These are phyloP conservation scores for Ylistrum balloti DNA, from an alignment of 1,140 invertebrate species.

Conservation along the genomic window DNA sequence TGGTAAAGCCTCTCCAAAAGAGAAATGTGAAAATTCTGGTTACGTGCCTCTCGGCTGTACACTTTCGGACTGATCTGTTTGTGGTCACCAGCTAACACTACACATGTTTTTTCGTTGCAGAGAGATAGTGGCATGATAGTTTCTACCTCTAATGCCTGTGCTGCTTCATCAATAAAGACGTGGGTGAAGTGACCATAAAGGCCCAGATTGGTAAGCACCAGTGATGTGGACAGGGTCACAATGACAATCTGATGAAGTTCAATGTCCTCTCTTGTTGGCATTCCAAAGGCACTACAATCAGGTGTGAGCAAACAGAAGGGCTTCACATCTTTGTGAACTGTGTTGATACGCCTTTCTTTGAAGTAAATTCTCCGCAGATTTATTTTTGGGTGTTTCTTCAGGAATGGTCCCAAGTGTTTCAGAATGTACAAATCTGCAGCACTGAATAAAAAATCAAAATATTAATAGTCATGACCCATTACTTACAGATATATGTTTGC, in stretches of 20 bases:
- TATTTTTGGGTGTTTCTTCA: conserved; percentile 61
- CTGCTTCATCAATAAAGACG: conserved; percentile 79
- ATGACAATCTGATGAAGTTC: conserved; percentile 89
- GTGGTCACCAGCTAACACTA: conserved; percentile 78
- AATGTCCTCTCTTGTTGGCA: conserved; percentile 89
- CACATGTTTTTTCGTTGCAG: conserved; percentile 76
- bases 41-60: conserved; percentile 74
- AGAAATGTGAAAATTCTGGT: conserved; percentile 76
- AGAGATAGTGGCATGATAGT: conserved; percentile 76
- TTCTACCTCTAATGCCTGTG: conserved; percentile 77
- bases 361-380: conserved; percentile 88
- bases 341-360: conserved; percentile 88
- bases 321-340: conserved; percentile 87
- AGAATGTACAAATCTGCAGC: conserved; percentile 87
- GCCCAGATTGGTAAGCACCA: conserved; percentile 66
- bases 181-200: conserved; percentile 76
- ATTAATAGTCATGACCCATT: no score
- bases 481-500: no score
- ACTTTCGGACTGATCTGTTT: conserved; percentile 77
- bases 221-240: conserved; percentile 90
- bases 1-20: conserved; percentile 76
- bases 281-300: conserved; percentile 83
- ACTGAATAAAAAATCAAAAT: conserved; percentile 77
- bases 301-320: conserved; percentile 89
- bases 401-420: conserved; percentile 87